Percentiles rank a stretch among this genome's conserved stretches.
phyloP scores from a whole-genome alignment of 1,140 invertebrate genomes.

The Papilio dardanus region DNA sequence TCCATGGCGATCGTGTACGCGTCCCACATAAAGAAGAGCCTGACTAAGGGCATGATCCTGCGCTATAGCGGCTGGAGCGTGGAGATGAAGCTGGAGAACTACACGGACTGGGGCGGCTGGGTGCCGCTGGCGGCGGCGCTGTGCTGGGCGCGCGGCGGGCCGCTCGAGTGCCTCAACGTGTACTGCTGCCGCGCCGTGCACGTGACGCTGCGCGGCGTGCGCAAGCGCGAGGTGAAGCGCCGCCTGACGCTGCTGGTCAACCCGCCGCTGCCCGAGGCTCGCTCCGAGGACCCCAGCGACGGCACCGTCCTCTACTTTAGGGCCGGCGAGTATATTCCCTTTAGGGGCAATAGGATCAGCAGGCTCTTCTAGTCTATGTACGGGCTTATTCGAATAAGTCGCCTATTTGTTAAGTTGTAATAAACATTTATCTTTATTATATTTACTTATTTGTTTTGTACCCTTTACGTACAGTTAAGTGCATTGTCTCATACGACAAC shows the following conservation, averaged over 20 bases:
- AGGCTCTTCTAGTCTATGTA: conserved; percentile 36
- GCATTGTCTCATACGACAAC: no score
- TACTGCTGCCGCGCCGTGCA: conserved; percentile 56
- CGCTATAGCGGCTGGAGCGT: conserved; percentile 72
- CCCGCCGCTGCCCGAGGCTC: conserved; percentile 57
- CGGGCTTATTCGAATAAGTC: background rate
- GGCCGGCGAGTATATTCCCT: conserved; percentile 53
- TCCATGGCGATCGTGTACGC: conserved; percentile 71
- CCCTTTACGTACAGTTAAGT: no score
- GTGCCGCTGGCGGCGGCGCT: conserved; percentile 56
- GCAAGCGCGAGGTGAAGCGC: conserved; percentile 54
- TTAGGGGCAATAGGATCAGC: conserved; percentile 32
- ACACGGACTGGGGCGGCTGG: conserved; percentile 68
- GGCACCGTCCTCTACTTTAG: conserved; percentile 57
- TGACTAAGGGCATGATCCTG: conserved; percentile 71
- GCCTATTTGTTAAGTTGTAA: conserved; percentile 6
- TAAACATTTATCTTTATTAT: background rate
- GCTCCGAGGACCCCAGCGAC: conserved; percentile 36
- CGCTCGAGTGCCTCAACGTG: conserved; percentile 59
- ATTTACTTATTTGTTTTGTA: background rate
- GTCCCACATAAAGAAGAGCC: conserved; percentile 67
- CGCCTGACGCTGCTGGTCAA: conserved; percentile 48
- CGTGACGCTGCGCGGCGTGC: conserved; percentile 48
- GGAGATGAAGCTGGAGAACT: conserved; percentile 53
- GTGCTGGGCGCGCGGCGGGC: conserved; percentile 62